Base-by-base conservation (phyloP, 1,140 invertebrate genomes). In the Brachystomella parvula region DNA sequence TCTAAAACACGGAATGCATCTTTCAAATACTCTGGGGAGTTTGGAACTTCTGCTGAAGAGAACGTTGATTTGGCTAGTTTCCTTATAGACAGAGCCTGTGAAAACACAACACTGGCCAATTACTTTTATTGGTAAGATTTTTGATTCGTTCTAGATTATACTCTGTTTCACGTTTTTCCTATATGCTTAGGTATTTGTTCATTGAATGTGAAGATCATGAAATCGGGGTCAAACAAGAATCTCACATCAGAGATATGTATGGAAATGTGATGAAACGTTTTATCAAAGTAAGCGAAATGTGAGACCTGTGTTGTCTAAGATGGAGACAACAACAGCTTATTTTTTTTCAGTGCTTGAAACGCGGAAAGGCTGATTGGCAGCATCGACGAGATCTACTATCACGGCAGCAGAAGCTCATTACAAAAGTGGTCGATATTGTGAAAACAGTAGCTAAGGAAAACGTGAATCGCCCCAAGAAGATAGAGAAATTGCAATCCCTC, bases 381-480 rank as follows among this genome's bases (percentile, higher is more conserved):
- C 83, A 84, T 65, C 82, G 85, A 68, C 81, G 86, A 67, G 80
- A 84, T 2, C 86, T 88, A 74, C 81, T 96, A 0, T 82, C 83
- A 0, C 83, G 90, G 24, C 94, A 96, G 75, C 89, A 94, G 73
- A 83, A 85, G 61, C 96, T 98, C 76, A 89, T 98, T 17, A 90
- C 94, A 72, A 89, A 90, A 75, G 79, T 98, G 21, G 91, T 97
- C 0, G 84, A 85, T 72, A 79, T 98, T n/a, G 88, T 98, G 0
- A 94, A 94, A 77, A 83, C 83, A 24, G 92, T 98, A n/a, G 87
- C 89, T 6, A 82, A 90, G 61, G 94, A 97, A 80, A 90, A 88
- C 77, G 93, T 90, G 3, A 95, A 92, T 78, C 82, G 95, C 9
- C 89, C 88, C 75, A 92, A 90, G 77, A 98, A 97, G 78, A 85